These are phyloP conservation scores for Ophiothrix spiculata DNA, from an alignment of 35 echinoderm and acorn worm genomes.

Conservation along the genomic window DNA sequence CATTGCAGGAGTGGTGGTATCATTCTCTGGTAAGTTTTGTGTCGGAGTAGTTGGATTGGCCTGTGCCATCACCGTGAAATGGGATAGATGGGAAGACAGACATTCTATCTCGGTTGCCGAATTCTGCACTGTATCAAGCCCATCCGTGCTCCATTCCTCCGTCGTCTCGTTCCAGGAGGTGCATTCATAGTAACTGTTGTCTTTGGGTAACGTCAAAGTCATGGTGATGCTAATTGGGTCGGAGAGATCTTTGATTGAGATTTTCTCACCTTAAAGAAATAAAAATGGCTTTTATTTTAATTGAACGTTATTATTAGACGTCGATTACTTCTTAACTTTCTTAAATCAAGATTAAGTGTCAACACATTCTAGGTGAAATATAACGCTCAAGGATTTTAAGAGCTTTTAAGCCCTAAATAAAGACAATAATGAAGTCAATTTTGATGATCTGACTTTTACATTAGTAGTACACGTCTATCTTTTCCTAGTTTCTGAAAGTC, in stretches of 20 bases:
- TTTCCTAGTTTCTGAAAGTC: no score
- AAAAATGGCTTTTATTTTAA: no score
- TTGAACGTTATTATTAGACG: no score
- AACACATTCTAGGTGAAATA: no score
- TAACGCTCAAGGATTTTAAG: no score
- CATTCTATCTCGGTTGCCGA: slow-evolving; percentile 26
- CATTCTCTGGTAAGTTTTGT: not conserved
- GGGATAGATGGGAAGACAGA: slow-evolving; percentile 43
- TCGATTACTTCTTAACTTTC: no score
- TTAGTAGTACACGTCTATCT: no score
- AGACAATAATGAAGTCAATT: no score
- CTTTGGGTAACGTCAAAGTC: slow-evolving; percentile 48
- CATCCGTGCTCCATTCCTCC: slow-evolving; percentile 48
- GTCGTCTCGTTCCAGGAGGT: slow-evolving; percentile 52
- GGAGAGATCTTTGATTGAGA: slow-evolving; percentile 47
- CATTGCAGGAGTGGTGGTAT: not conserved
- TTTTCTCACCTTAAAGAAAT: slow-evolving; percentile 34
- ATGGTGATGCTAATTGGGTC: slow-evolving; percentile 48
- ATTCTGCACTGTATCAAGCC: slow-evolving; percentile 35
- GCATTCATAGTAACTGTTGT: slow-evolving; percentile 52
- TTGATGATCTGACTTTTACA: no score
- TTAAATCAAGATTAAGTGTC: no score
- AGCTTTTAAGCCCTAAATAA: no score
- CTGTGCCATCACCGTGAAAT: slow-evolving; percentile 40
- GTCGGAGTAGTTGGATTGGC: slow-evolving; percentile 22